phyloP scores from a whole-genome alignment of 2,888 invertebrate genomes.

The Luperina testacea region DNA sequence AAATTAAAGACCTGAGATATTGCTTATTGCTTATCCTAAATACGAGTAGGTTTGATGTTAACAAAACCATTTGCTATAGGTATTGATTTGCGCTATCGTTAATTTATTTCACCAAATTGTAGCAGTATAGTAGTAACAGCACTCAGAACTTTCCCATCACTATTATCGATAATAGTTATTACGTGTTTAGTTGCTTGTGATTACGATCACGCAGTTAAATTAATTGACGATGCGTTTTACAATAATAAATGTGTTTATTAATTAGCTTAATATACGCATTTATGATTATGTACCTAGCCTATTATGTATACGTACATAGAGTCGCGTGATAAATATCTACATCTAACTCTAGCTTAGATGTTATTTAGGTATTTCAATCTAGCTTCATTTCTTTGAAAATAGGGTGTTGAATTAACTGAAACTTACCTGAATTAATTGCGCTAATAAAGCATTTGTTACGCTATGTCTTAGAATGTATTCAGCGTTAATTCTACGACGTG shows the following conservation, averaged over 20 bases:
- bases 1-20: neutral
- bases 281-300: neutral
- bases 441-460: constrained; percentile 42
- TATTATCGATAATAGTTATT: constrained; percentile 24
- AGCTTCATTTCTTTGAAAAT: constrained; percentile 28
- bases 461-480: constrained; percentile 20
- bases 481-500: constrained; percentile 17
- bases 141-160: neutral
- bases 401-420: constrained; percentile 40
- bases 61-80: neutral
- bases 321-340: constrained; percentile 1
- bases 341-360: neutral
- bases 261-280: constrained; percentile 20
- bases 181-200: constrained; percentile 36
- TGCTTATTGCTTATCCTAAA: neutral
- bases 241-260: constrained; percentile 20
- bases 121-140: neutral
- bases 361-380: constrained; percentile 16
- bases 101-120: constrained; percentile 1
- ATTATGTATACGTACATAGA: neutral
- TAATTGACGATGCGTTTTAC: constrained; percentile 25
- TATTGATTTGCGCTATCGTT: neutral
- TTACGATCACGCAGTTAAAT: constrained; percentile 37
- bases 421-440: constrained; percentile 42
- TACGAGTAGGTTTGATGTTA: neutral